Base-by-base conservation (phyloP, 2,113 vertebrate species). In the Pogona vitticeps region DNA sequence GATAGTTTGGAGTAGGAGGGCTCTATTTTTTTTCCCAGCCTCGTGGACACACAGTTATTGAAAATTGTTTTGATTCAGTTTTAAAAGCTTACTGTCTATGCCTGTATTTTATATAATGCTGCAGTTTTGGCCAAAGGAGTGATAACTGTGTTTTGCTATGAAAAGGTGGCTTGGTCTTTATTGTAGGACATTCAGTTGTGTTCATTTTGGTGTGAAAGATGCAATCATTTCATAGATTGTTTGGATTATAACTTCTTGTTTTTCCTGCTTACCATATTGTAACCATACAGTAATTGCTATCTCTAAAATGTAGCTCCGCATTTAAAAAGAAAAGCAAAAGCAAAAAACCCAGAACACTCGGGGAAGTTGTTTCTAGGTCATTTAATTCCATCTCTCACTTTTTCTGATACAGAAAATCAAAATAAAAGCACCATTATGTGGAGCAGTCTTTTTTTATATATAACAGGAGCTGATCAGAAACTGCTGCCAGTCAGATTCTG, bases 161-260 rank as follows among this genome's bases (percentile, higher is more conserved):
- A 28, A 56, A 56, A 56, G 26, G 14, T 10, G 42, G 6, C 7
- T 86, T 72, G 58, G 13, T 9, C 21, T 76, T 82, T 75, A 75
- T 56, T 73, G 40, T 52, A 65, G n/a, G 65, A 17, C 28, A 31
- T 28, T 87, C 38, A 75, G 1, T 87, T 75, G 78, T 81, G 31
- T 81, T 86, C 59, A 65, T 67, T 86, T 81, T 75, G 1, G 28
- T 67, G n/a, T 56, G 85, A 86, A 42, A 33, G n/a, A 46, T 26
- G 31, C 52, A 71, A 26, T 75, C 63, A 40, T 7, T 65, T 85
- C 63, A 26, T 40, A 15, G 28, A 9, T 63, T 86, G 58, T 82
- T 82, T 65, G 58, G 78, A 42, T 52, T 80, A 46, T 40, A 42
- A 17, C n/a, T 59, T 85, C 59, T 42, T 42, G 61, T 9, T 65